A percentile compares a stretch with the other conserved stretches of the same genome.
phyloP scores from a whole-genome alignment of 2,888 invertebrate species.

The Leptothorax acervorum region DNA sequence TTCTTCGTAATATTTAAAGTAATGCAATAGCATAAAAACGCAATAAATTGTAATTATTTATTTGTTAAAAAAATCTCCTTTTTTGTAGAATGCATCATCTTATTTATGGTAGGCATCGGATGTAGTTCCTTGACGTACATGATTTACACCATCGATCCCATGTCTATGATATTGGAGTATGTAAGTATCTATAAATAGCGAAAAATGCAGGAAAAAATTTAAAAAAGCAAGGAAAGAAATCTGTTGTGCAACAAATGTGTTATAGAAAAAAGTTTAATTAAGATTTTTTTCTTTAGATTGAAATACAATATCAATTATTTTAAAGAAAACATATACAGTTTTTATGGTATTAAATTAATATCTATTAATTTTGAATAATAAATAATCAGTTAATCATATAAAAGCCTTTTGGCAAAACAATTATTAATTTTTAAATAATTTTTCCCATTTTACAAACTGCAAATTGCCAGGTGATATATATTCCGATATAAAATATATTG shows the following conservation, averaged over 20 bases:
- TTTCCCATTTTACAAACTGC: not conserved
- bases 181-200: constrained; percentile 78
- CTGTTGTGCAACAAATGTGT: not conserved
- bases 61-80: not conserved
- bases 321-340: not conserved
- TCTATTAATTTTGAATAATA: not conserved
- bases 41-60: no score
- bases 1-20: not conserved
- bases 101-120: constrained; percentile 81
- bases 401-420: not conserved
- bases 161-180: constrained; percentile 78
- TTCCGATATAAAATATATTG: no score
- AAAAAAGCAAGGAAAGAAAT: not conserved
- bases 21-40: not conserved
- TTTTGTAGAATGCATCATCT: constrained; percentile 84
- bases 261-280: not conserved
- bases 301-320: not conserved
- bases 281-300: not conserved
- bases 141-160: constrained; percentile 82
- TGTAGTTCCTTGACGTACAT: constrained; percentile 80
- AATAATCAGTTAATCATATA: not conserved
- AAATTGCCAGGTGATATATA: not conserved
- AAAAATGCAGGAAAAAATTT: not conserved
- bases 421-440: constrained; percentile 3
- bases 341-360: not conserved